These are phyloP conservation scores for Uria lomvia DNA, from an alignment of 2,113 vertebrate genomes.

Conservation along the genomic window DNA sequence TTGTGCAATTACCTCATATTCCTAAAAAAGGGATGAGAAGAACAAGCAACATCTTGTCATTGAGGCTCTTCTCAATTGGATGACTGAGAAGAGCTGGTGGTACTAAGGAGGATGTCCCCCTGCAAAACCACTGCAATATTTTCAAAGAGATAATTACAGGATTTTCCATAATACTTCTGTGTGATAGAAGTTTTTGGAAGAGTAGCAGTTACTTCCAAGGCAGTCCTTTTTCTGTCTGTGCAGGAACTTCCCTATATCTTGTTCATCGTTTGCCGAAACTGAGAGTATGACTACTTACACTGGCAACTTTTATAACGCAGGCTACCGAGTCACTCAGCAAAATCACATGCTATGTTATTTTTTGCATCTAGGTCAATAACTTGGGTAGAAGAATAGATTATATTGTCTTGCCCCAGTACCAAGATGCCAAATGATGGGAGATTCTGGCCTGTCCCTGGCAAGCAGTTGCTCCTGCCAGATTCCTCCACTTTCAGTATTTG, in stretches of 20 bases:
- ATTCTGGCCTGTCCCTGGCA: not conserved
- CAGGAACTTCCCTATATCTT: not conserved
- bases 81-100: not conserved
- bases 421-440: not conserved
- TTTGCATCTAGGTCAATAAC: not conserved
- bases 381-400: not conserved
- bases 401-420: not conserved
- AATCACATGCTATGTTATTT: not conserved
- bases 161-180: not conserved
- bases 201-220: not conserved
- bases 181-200: not conserved
- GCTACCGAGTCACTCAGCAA: not conserved
- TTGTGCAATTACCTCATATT: not conserved
- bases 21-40: not conserved
- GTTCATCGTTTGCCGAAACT: not conserved
- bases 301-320: not conserved
- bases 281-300: not conserved
- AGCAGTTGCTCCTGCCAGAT: not conserved
- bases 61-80: not conserved
- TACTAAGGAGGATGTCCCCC: not conserved
- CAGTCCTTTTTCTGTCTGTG: not conserved
- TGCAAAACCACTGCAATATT: not conserved
- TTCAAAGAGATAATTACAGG: not conserved
- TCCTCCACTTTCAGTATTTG: not conserved
- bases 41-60: not conserved